Base-by-base conservation (phyloP, 2,888 invertebrate species). In the Anoplius nigerrimus region DNA sequence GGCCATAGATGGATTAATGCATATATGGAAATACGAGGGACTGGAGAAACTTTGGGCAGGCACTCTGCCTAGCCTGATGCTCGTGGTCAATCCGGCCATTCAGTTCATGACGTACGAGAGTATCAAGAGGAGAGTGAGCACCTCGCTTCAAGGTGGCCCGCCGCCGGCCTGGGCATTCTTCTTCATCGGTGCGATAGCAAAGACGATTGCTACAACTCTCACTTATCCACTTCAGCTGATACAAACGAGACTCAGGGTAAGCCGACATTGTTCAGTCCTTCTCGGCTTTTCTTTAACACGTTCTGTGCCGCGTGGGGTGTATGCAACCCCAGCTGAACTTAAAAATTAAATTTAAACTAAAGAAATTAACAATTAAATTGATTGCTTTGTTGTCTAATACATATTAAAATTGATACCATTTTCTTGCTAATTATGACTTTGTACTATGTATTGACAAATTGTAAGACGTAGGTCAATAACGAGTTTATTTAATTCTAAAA, bases 81-180 rank as follows among this genome's bases (percentile, higher is more conserved):
- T 98, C 45, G 95, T 96, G 20, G 92, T 93, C 11, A 98, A 98
- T 90, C 98, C 98, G 16, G 96, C 97, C 0, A 92, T 98, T 72
- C 97, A 97, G 87, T 97, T 97, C 86, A 96, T 97, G 93, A 93
- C 95, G 60, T 98, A 98, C 87, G 97, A 98, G 89, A 90, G 93
- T 62, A 89, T 97, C 15, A 98, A 98, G 88, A 91, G 96, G 66
- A 91, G 91, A 75, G 89, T 95, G 56, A 89, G 90, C 13, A 87
- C 90, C 5, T 90, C 89, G 65, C 86, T 90, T 21, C 84, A 86
- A 0, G 89, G 90, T n/a, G 84, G 89, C 55, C 90, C 92, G 75
- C 90, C 92, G 61, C 92, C 94, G 5, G 89, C 93, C 43, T 90
- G 92, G 62, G 94, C 93, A 79, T 94, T 94, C 82, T 77, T 92